Conservation (phyloP, 2,797 vertebrate genomes). For the Scleropages formosus region DNA sequence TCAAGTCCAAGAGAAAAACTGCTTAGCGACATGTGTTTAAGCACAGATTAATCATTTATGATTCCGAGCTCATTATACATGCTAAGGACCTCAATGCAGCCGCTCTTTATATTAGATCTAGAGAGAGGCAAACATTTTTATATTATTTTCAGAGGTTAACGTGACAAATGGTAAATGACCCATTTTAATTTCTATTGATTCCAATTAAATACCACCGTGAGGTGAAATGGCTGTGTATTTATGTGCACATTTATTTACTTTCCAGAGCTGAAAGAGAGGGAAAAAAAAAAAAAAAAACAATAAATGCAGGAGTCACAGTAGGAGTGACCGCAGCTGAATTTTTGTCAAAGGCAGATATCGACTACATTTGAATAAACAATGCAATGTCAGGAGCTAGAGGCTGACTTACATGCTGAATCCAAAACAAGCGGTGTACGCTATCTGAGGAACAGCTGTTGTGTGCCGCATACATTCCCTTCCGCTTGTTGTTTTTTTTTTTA, state of each 20-base stretch:
- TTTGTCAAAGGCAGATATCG: neutral
- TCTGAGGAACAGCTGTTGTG: conserved; percentile 2
- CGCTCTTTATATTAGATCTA: neutral
- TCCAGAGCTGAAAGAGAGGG: too few relatives aligned
- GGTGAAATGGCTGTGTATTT: neutral
- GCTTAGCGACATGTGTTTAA: too few relatives aligned
- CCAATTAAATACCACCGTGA: conserved; percentile 4
- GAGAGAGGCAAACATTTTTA: neutral
- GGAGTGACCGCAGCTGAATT: neutral
- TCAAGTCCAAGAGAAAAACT: too few relatives aligned
- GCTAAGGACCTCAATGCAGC: neutral
- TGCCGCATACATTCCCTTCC: neutral
- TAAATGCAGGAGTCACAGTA: neutral
- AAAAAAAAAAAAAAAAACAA: too few relatives aligned
- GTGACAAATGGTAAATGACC: conserved; percentile 19
- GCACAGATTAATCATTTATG: too few relatives aligned
- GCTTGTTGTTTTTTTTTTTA: neutral
- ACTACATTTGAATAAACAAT: conserved; percentile 25
- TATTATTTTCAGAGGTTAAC: conserved; percentile 17
- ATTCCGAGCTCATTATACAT: too few relatives aligned
- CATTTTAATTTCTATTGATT: conserved; percentile 16
- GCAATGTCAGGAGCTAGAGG: neutral
- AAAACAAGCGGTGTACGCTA: conserved; percentile 5
- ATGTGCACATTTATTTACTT: neutral
- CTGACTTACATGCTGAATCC: conserved; percentile 13